phyloP scores from a whole-genome alignment of 2,113 vertebrate genomes.

The Chelonoidis abingdonii region DNA sequence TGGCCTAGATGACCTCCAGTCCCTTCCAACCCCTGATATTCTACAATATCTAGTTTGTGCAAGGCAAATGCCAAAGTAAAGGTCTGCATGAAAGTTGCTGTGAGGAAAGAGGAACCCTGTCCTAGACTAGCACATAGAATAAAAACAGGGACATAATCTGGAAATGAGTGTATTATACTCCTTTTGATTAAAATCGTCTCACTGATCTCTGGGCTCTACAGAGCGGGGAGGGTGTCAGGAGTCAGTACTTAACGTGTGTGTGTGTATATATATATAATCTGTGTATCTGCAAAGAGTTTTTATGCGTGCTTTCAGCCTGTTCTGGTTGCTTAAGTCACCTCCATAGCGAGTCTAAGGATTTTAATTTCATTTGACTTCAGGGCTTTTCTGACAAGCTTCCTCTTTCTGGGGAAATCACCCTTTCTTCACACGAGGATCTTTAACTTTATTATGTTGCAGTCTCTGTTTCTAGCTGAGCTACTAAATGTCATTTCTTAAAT shows the following conservation, averaged over 20 bases:
- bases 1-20: no score
- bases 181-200: rapidly evolving
- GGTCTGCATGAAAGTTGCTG: background rate
- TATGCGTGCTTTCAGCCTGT: background rate
- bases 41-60: no score
- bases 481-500: background rate
- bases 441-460: background rate
- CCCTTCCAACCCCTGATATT: no score
- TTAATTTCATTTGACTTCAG: background rate
- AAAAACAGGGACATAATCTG: rapidly evolving
- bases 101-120: background rate
- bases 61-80: background rate
- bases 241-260: rapidly evolving
- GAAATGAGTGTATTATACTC: background rate
- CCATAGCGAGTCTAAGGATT: background rate
- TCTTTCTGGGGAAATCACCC: background rate
- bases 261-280: background rate
- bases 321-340: background rate
- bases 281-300: rapidly evolving
- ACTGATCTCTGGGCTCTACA: background rate
- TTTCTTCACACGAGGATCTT: background rate
- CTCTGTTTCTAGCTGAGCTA: background rate
- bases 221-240: background rate
- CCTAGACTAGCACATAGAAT: background rate
- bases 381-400: background rate